Conservation (phyloP, 2,797 vertebrate species). For the Anguilla obscura region DNA sequence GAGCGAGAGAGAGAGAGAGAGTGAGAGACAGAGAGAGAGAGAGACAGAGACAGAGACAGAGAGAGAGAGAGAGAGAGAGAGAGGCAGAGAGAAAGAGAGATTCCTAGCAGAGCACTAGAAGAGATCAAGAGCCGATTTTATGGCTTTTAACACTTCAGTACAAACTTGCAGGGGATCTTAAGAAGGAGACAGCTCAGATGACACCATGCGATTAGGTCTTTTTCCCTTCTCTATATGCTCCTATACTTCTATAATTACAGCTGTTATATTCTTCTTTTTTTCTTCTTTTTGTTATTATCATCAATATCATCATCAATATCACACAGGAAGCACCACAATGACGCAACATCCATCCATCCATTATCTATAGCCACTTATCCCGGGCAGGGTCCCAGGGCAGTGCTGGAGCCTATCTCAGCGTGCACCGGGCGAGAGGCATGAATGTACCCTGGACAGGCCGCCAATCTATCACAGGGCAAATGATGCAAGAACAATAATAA, state of each 20-base stretch:
- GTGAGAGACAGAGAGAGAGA: not conserved
- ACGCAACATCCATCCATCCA: not conserved
- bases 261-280: not conserved
- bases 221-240: not conserved
- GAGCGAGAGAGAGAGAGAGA: not conserved
- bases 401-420: too few species aligned
- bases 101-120: slow-evolving; percentile 13
- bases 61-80: not conserved
- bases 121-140: slow-evolving; percentile 30
- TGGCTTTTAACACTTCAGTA: slow-evolving; percentile 32
- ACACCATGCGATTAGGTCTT: not conserved
- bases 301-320: not conserved
- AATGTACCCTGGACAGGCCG: too few species aligned
- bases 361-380: too few species aligned
- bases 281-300: not conserved
- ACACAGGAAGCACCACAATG: not conserved
- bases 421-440: too few species aligned
- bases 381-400: too few species aligned
- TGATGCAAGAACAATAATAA: not conserved
- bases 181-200: slow-evolving; percentile 14
- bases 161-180: slow-evolving; percentile 27
- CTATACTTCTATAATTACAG: not conserved
- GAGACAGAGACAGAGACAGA: not conserved
- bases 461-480: too few species aligned
- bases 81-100: slow-evolving; percentile 1